These are phyloP conservation scores for Drosophila infuscata DNA, from an alignment of 2,888 invertebrate genomes.

Conservation along the genomic window DNA sequence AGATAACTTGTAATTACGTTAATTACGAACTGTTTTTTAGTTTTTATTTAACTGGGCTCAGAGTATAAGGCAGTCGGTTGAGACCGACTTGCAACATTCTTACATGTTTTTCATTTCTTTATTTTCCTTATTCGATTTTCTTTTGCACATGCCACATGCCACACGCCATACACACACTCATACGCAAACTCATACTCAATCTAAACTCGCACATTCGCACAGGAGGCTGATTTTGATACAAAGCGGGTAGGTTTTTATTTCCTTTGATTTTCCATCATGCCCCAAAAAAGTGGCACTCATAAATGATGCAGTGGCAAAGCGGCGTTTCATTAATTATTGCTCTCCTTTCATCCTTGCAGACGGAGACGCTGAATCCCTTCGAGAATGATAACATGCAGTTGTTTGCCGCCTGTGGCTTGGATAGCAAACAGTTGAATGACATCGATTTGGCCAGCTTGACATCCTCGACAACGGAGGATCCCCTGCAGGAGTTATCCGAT, in stretches of 20 bases:
- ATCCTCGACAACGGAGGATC: conserved; percentile 86
- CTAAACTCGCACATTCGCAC: conserved; percentile 9
- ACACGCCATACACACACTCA: conserved; percentile 34
- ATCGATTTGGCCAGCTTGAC: conserved; percentile 86
- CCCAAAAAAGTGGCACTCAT: background rate
- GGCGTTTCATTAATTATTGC: background rate
- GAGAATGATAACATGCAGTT: conserved; percentile 90
- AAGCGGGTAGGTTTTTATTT: conserved; percentile 88
- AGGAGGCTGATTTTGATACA: conserved; percentile 89
- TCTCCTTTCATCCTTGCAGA: conserved; percentile 85
- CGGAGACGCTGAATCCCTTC: conserved; percentile 96
- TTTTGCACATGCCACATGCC: conserved; percentile 43
- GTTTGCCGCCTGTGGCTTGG: conserved; percentile 86
- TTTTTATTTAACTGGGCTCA: background rate
- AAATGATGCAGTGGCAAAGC: conserved; percentile 16
- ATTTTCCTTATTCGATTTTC: conserved; percentile 42
- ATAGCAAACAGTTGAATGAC: conserved; percentile 85
- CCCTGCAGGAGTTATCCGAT: conserved; percentile 90
- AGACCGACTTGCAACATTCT: background rate
- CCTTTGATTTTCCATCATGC: conserved; percentile 8
- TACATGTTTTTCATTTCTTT: conserved; percentile 10
- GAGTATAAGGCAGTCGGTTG: background rate
- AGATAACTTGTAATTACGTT: background rate
- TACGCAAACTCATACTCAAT: conserved; percentile 16
- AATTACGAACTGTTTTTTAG: background rate